These are phyloP conservation scores for Ageneiosus marmoratus DNA, from an alignment of 2,113 vertebrate genomes.

Conservation along the genomic window DNA sequence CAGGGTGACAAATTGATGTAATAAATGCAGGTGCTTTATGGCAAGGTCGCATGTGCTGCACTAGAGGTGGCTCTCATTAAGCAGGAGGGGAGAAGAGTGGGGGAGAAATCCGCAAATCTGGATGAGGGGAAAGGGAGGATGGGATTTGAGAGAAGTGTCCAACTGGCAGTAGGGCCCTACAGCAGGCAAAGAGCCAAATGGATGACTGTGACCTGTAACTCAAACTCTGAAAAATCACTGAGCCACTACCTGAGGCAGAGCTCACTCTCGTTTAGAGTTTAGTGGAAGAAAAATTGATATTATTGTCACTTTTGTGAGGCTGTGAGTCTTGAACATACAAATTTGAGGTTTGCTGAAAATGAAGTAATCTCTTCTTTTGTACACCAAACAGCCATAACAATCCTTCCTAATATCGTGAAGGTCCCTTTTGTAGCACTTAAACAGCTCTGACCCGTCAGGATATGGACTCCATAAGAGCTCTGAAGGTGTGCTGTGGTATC, in stretches of 20 bases:
- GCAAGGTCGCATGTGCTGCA: constrained; percentile 62
- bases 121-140: not conserved
- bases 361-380: not conserved
- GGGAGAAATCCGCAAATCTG: constrained; percentile 5
- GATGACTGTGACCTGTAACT: constrained; percentile 42
- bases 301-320: not conserved
- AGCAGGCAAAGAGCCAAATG: constrained; percentile 37
- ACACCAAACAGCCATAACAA: too few species aligned
- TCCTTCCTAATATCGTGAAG: too few species aligned
- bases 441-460: too few species aligned
- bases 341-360: not conserved
- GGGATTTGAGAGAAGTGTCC: not conserved
- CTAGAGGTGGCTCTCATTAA: constrained; percentile 53
- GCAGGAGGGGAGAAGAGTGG: constrained; percentile 9
- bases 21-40: constrained; percentile 61
- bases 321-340: not conserved
- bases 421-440: too few species aligned
- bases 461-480: too few species aligned
- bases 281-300: not conserved
- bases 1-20: constrained; percentile 56
- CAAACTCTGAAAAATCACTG: constrained; percentile 44
- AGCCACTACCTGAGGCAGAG: constrained; percentile 26
- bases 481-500: too few species aligned
- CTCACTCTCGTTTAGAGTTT: constrained; percentile 25
- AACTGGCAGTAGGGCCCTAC: constrained; percentile 17